Percentiles rank a stretch among this genome's conserved stretches.
These are phyloP conservation scores for Stratiomys singularior DNA, from an alignment of 2,888 invertebrate genomes.

Conservation along the genomic window DNA sequence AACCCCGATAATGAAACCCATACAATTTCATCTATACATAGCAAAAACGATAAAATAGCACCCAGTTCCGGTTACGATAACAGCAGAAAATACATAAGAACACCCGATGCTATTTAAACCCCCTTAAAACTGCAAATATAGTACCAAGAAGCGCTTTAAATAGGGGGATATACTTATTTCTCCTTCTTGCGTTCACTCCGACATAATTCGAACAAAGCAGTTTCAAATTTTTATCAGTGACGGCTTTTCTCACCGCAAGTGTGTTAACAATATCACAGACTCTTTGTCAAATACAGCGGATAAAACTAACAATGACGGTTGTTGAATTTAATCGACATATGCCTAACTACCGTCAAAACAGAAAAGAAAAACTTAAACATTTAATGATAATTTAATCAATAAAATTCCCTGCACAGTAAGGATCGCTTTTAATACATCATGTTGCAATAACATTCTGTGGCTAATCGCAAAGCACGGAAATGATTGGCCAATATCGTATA, in stretches of 20 bases:
- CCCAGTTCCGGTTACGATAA: neutral
- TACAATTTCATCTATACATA: neutral
- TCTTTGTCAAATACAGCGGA: neutral
- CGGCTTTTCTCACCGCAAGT: neutral
- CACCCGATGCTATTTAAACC: no score
- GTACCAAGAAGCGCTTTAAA: no score
- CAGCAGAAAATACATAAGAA: neutral
- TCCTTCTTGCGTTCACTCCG: neutral
- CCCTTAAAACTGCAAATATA: no score
- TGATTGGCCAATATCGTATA: no score
- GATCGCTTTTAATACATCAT: neutral
- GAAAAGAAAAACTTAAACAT: neutral
- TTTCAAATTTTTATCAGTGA: neutral
- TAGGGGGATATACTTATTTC: neutral
- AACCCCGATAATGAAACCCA: neutral
- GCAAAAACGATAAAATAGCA: neutral
- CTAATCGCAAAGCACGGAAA: neutral
- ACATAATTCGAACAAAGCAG: no score
- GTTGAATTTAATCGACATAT: conserved; percentile 23
- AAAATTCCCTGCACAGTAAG: neutral
- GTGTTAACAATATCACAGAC: no score
- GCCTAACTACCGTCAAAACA: neutral
- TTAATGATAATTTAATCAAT: neutral
- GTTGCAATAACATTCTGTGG: neutral
- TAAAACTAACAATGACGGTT: neutral